Evolutionary conservation across 2,888 invertebrate species (phyloP).

Genomic region (Harmothoe impar): DNA sequence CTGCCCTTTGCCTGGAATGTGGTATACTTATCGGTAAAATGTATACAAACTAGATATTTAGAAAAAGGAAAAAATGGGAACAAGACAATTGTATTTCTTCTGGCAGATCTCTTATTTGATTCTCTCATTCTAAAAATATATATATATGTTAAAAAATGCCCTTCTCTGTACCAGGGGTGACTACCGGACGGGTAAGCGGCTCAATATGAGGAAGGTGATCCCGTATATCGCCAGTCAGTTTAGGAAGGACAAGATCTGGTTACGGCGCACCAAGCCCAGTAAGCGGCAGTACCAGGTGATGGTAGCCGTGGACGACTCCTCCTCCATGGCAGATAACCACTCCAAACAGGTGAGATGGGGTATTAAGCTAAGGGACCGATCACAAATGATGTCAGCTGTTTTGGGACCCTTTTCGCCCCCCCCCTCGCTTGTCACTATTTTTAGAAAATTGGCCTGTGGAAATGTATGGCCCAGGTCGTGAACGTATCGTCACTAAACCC

Average conservation of each 20-base stretch:
- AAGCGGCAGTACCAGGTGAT: slow-evolving; percentile 98
- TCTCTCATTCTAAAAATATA: too few relatives aligned
- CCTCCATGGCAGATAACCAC: slow-evolving; percentile 86
- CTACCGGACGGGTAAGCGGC: slow-evolving; percentile 96
- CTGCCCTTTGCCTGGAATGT: too few relatives aligned
- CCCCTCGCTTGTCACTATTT: background rate
- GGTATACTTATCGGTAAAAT: too few relatives aligned
- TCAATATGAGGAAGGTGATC: slow-evolving; percentile 99
- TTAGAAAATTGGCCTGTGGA: background rate
- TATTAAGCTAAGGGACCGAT: background rate
- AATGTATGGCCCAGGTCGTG: too few relatives aligned
- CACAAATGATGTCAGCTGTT: too few relatives aligned
- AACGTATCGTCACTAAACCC: too few relatives aligned
- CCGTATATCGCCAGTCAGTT: slow-evolving; percentile 99
- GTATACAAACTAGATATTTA: too few relatives aligned
- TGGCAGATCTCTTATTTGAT: background rate
- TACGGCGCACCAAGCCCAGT: slow-evolving; percentile 96
- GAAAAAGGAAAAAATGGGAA: too few relatives aligned
- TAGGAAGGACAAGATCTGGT: slow-evolving; percentile 99
- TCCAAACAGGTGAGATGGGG: slow-evolving; percentile 85
- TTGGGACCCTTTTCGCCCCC: too few relatives aligned
- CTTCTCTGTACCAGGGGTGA: slow-evolving; percentile 88
- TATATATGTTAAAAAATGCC: too few relatives aligned
- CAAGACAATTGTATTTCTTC: too few relatives aligned
- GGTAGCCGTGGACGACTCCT: slow-evolving; percentile 97